A percentile compares a stretch with the other conserved stretches of the same genome.
phyloP scores from a whole-genome alignment of 92 coral and sea anemone genomes.

The Epizoanthus scotinus region DNA sequence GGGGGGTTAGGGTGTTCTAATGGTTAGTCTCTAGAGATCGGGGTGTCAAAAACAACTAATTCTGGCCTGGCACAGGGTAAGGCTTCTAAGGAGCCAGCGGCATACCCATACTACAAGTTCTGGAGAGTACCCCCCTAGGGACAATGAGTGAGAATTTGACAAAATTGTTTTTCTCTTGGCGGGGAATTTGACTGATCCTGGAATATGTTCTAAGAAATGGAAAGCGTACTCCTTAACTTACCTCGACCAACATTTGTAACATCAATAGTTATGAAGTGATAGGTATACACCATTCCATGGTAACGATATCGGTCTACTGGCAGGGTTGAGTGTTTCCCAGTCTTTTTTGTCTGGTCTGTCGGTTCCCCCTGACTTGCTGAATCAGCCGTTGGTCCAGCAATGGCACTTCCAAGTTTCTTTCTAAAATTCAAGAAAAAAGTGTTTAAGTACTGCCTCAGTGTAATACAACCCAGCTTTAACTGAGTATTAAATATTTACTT shows the following conservation, averaged over 20 bases:
- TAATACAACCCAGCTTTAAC: too few species aligned
- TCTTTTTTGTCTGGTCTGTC: slow-evolving; percentile 37
- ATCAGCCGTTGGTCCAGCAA: slow-evolving; percentile 84
- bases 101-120: too few species aligned
- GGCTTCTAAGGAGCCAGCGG: too few species aligned
- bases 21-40: too few species aligned
- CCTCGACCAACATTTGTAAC: slow-evolving; percentile 85
- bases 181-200: too few species aligned
- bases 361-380: slow-evolving; percentile 49
- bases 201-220: neutral
- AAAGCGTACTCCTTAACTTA: slow-evolving; percentile 24
- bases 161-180: too few species aligned
- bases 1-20: too few species aligned
- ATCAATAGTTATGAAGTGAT: slow-evolving; percentile 73
- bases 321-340: slow-evolving; percentile 77
- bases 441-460: too few species aligned
- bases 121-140: too few species aligned
- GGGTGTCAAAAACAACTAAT: too few species aligned
- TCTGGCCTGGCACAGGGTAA: too few species aligned
- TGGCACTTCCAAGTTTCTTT: slow-evolving; percentile 93
- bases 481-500: too few species aligned
- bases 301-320: slow-evolving; percentile 79
- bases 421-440: slow-evolving; percentile 36
- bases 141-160: neutral
- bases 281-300: slow-evolving; percentile 71